Percentiles rank a stretch among this genome's conserved stretches.
phyloP scores from a whole-genome alignment of 2,113 vertebrate species.

The Malurus cyaneus region DNA sequence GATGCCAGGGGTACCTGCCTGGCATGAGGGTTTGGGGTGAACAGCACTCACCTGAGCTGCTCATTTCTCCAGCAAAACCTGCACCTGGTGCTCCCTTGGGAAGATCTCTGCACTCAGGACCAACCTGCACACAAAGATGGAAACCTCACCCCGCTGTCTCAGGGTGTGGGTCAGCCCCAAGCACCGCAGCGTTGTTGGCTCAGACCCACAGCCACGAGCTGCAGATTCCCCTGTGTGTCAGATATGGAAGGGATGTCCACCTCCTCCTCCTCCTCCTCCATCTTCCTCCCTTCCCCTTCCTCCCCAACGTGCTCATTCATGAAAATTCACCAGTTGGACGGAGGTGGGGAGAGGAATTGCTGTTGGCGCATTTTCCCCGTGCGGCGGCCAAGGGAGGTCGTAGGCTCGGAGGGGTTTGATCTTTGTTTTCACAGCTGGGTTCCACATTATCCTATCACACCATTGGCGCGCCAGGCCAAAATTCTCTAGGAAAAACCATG shows the following conservation, averaged over 20 bases:
- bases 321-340: neutral
- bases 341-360: neutral
- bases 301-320: slow-evolving; percentile 4
- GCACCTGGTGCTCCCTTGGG: neutral
- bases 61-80: neutral
- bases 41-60: neutral
- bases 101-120: neutral
- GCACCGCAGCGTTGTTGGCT: neutral
- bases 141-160: neutral
- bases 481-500: no score
- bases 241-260: neutral
- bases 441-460: neutral
- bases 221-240: neutral
- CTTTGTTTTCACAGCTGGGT: slow-evolving; percentile 65
- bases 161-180: neutral
- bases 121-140: neutral
- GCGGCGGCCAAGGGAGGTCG: neutral
- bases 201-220: neutral
- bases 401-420: neutral
- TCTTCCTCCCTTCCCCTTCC: neutral
- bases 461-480: no score
- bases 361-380: neutral
- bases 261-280: neutral
- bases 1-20: neutral
- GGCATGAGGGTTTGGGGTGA: neutral